Base-by-base conservation (phyloP, 1,140 invertebrate genomes). In the Hylyphantes graminicola region DNA sequence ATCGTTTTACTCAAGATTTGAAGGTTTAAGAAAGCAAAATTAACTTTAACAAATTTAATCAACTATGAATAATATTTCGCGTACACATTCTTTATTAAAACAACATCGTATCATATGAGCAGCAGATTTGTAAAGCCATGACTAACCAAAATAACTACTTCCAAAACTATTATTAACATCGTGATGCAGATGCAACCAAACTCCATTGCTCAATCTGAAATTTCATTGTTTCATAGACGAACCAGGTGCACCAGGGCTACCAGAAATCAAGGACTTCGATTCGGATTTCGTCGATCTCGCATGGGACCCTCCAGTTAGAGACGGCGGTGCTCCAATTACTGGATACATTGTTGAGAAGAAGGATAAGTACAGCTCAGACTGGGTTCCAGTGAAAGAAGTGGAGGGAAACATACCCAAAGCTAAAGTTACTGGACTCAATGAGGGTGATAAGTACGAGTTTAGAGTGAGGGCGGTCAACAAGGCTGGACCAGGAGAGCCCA, bases 321-420 rank as follows among this genome's bases (percentile, higher is more conserved):
- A 99, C 92, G 98, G 98, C 55, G 98, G 98, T 12, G 95, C 97
- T 61, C 96, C 97, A 7, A 97, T 99, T 87, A 97, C 95, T 9
- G 95, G 96, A 87, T 99, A 99, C 88, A 92, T 99, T 68, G 95
- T 99, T 87, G 97, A 99, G 90, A 97, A 97, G 92, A 97, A 97
- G 89, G 96, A 98, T 87, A 99, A 98, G 90, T 97, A 97, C 91
- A 92, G 91, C 54, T 88, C 88, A 57, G 91, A 91, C 7, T 95
- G 92, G 87, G 89, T 91, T 0, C 93, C 95, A 90, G 94, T 93
- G 50, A 94, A 92, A 3, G 95, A 96, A 90, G 92, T 95, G 55
- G 91, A 93, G 81, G 95, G 95, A 54, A 94, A 94, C 75, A 90
- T 92, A 70, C 96, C 95, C 87, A 93, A 94, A 87, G 96, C 95